Base-by-base conservation (phyloP, 1,140 invertebrate genomes). In the Bombus turneri region DNA sequence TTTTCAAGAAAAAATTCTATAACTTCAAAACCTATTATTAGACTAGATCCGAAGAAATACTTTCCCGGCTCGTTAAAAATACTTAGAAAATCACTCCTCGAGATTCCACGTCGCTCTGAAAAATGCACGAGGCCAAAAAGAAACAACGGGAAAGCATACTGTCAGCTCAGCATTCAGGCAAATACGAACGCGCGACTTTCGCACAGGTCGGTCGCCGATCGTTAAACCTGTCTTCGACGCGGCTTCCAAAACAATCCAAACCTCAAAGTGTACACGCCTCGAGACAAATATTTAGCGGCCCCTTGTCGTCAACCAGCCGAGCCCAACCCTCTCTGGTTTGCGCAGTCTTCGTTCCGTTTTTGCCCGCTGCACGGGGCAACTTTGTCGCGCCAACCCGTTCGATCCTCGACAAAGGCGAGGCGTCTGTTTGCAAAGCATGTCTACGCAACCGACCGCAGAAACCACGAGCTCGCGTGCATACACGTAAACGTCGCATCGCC, bases 401-500 rank as follows among this genome's bases (percentile, higher is more conserved):
- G 22, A 73, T 53, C 39, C 25, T 59, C 59, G 81, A 82, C 81
- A 66, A 64, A 82, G 81, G 57, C 72, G 62, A 77, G 62, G 64
- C 68, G 81, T 31, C 69, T 68, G 81, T 83, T 83, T 75, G 75
- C 83, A 75, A 78, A 74, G 77, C 80, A 78, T 86, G 91, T 89
- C 81, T 85, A 89, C 89, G 86, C 78, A 83, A 86, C 69, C 64
- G 68, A 80, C 81, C 83, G 59, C 74, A 81, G 47, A 31, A 18
- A 68, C 80, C 86, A 75, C 62, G 43, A 39, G 75, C 72, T 34
- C 76, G 71, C 59, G 47, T 43, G 75, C 85, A 72, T 74, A 79
- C 82, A 78, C 88, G 88, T 92, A 92, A 93, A 93, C 86, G 92
- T 92, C 92, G 80, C 85, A 86, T 85, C 81, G 86, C 86, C 87